Base-by-base conservation (phyloP, 1,140 invertebrate genomes). In the Drosophila asahinai region DNA sequence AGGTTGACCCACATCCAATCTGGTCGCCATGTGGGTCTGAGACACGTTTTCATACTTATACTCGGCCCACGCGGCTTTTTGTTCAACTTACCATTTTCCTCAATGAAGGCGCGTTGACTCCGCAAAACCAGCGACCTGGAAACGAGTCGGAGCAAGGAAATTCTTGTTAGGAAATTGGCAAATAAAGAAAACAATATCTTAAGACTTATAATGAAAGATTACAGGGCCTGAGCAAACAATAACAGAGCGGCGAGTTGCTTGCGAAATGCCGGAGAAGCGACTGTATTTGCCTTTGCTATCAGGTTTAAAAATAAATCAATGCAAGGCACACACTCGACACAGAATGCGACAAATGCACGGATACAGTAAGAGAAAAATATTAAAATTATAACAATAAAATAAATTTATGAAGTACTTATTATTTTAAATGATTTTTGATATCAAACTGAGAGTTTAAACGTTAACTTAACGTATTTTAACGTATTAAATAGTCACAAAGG, bases 121-220 rank as follows among this genome's bases (percentile, higher is more conserved):
- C 91, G 91, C 87, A 92, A 83, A 74, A 92, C 91, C 40, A 92
- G 80, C 67, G 91, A 92, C 91, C 91, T 92, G 91, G 49, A 91
- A 92, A 64, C 64, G 47, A 51, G 30, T 17, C 38, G 62, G 42
- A 59, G 38, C n/a, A 66, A 22, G 49, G 27, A 75, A 67, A 75
- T 58, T 60, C 45, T 74, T 52, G 55, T 74, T 74, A 74, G 68
- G 47, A 74, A 68, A 30, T 61, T 65, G 42, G 58, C 66, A 63
- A 89, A 58, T 57, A 75, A 27, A 70, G 47, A 66, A 74, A 74
- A 68, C 64, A 77, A 63, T 22, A 63, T 40, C 33, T n/a, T n/a
- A 49, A 49, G 43, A 49, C 27, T 6, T 49, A 42, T 40, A 59
- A 33, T 42, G 11, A 66, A 51, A 45, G 51, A 76, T 72, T 49